Base-by-base conservation (phyloP, 2,797 vertebrate genomes). In the Alcedo quadribrachys region DNA sequence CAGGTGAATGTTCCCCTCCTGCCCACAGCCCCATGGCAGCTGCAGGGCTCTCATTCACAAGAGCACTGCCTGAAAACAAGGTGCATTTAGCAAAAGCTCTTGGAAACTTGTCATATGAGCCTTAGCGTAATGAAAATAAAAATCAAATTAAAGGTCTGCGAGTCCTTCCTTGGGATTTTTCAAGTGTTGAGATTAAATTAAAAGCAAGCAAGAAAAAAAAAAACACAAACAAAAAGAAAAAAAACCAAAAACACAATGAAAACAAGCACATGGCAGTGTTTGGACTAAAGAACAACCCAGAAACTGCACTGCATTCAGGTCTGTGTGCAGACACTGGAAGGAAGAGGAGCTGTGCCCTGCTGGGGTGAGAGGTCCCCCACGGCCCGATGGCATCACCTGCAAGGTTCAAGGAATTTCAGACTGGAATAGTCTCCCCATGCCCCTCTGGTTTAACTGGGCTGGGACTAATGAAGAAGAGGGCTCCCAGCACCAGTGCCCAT, bases 171-270 rank as follows among this genome's bases (percentile, higher is more conserved):
- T 79, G 91, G 87, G 93, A 85, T 85, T 93, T 93, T 87, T 83
- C 77, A 50, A 73, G 70, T 76, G 83, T 81, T 67, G 89, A 83
- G 74, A 73, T 67, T 92, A 88, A 93, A 92, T 89, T 87, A 95
- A 83, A 92, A 92, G 45, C 16, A 46, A 87, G 73, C 17, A 67
- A 69, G 48, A 6, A 13, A 67, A 33, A 32, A 57, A 67, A 70
- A 48, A 14, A 35, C 24, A 12, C 16, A 46, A 85, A 69, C 14
- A 67, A 66, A 45, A 6, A 9, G 50, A 27, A 32, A 45, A 15
- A 67, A 70, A 51, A 40, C 6, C 13, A 40, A 40, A n/a, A n/a
- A n/a, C n/a, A 40, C 37, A 40, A 40, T 14, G 5, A 15, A n/a
- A 54, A 19, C 15, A 40, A n/a, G 21, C 24, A 53, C 4, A 2